Percentiles rank a stretch among this genome's conserved stretches.
These are phyloP conservation scores for Amia ocellicauda DNA, from an alignment of 2,113 vertebrate genomes.

Conservation along the genomic window DNA sequence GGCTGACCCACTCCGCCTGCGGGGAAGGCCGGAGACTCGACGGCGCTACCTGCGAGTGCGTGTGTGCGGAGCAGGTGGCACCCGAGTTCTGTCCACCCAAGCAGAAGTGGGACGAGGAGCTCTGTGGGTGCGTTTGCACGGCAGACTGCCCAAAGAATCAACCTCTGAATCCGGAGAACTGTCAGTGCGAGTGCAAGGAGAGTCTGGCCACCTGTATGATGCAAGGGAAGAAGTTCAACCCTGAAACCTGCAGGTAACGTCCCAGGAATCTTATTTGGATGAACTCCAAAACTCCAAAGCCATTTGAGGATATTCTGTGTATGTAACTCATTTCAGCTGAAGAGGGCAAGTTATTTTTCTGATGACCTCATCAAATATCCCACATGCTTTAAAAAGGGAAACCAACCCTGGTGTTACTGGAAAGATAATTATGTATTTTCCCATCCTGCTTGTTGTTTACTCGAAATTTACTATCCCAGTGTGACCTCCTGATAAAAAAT, in stretches of 20 bases:
- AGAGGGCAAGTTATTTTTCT: too few species aligned
- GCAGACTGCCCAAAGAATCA: conserved; percentile 53
- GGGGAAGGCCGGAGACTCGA: conserved; percentile 61
- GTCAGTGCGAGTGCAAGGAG: conserved; percentile 63
- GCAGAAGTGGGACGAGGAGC: conserved; percentile 59
- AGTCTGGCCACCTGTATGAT: conserved; percentile 53
- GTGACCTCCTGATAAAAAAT: too few species aligned
- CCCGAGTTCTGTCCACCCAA: conserved; percentile 50
- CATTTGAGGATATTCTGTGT: too few species aligned
- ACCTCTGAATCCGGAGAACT: conserved; percentile 62
- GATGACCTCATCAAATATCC: too few species aligned
- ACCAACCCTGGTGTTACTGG: background rate
- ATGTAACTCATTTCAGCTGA: too few species aligned
- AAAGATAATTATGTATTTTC: background rate
- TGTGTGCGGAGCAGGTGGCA: conserved; percentile 51
- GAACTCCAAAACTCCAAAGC: background rate
- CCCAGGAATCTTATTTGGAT: background rate
- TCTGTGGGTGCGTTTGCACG: conserved; percentile 58
- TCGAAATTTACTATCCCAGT: too few species aligned
- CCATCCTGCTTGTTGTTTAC: background rate
- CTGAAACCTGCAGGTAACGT: conserved; percentile 58
- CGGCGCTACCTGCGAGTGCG: conserved; percentile 56
- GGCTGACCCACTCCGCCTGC: conserved; percentile 61
- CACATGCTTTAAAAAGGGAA: background rate
- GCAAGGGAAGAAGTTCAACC: conserved; percentile 62